phyloP scores from a whole-genome alignment of 2,797 vertebrate genomes.

The Spea hammondii region DNA sequence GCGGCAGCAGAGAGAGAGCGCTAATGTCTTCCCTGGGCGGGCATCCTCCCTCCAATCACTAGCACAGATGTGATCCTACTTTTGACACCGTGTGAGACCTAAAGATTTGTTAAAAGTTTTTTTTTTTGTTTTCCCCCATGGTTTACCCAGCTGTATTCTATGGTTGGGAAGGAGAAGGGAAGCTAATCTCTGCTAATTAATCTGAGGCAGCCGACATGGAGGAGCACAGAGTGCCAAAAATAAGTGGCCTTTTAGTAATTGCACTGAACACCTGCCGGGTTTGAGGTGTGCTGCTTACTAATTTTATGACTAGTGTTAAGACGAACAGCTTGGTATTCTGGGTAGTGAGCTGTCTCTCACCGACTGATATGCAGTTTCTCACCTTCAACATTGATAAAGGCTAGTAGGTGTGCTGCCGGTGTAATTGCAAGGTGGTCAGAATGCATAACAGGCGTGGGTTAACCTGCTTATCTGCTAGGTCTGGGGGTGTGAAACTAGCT shows the following conservation, averaged over 20 bases:
- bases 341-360: background rate
- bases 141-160: background rate
- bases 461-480: no score
- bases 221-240: background rate
- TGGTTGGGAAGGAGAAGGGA: background rate
- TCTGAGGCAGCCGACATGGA: background rate
- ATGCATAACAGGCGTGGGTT: no score
- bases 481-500: no score
- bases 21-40: background rate
- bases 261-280: background rate
- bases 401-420: no score
- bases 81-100: background rate
- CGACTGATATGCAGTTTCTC: no score
- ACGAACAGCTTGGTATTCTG: background rate
- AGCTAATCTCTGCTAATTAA: background rate
- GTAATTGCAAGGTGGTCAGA: no score
- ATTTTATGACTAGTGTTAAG: background rate
- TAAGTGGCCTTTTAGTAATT: slow-evolving; percentile 11
- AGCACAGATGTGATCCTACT: no score
- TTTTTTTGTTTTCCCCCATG: background rate
- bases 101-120: no score
- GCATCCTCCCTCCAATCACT: no score
- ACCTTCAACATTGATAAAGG: no score
- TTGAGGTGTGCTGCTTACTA: background rate
- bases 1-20: background rate